phyloP scores from a whole-genome alignment of 2,888 invertebrate genomes.

The Plagodis pulveraria region DNA sequence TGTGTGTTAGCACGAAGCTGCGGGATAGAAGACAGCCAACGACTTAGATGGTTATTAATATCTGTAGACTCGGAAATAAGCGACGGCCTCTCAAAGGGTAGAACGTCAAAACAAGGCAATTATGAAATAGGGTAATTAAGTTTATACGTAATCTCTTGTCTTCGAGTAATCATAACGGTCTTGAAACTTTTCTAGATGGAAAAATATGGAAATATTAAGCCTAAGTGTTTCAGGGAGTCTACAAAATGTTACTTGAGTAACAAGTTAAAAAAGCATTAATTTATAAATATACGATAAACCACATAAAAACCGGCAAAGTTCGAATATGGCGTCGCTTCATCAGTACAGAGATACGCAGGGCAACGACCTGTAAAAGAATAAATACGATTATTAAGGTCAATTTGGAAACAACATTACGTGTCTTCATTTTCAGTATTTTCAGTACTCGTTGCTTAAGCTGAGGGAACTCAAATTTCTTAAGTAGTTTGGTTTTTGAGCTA shows the following conservation, averaged over 20 bases:
- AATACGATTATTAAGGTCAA: too few relatives aligned
- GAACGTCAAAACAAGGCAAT: conserved; percentile 83
- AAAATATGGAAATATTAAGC: conserved; percentile 1
- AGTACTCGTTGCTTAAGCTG: too few relatives aligned
- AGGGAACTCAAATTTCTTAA: too few relatives aligned
- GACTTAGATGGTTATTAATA: conserved; percentile 82
- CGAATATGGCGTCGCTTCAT: too few relatives aligned
- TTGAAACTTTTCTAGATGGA: conserved; percentile 12
- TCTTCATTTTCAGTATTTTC: too few relatives aligned
- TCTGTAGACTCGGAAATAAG: conserved; percentile 77
- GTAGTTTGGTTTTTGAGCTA: too few relatives aligned
- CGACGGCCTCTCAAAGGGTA: conserved; percentile 78
- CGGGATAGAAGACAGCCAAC: conserved; percentile 69
- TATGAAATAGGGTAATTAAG: conserved; percentile 80
- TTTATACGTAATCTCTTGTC: conserved; percentile 73
- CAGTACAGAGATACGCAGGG: too few relatives aligned
- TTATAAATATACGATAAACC: too few relatives aligned
- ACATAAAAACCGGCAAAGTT: too few relatives aligned
- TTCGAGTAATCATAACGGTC: conserved; percentile 51
- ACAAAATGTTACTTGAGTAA: neutral
- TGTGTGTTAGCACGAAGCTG: conserved; percentile 37
- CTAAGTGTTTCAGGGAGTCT: neutral
- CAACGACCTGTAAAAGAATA: too few relatives aligned
- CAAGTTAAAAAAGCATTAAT: too few relatives aligned
- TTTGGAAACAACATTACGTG: too few relatives aligned